Evolutionary conservation across 2,888 invertebrate species (phyloP).

Genomic region (Melinopterus prodromus): DNA sequence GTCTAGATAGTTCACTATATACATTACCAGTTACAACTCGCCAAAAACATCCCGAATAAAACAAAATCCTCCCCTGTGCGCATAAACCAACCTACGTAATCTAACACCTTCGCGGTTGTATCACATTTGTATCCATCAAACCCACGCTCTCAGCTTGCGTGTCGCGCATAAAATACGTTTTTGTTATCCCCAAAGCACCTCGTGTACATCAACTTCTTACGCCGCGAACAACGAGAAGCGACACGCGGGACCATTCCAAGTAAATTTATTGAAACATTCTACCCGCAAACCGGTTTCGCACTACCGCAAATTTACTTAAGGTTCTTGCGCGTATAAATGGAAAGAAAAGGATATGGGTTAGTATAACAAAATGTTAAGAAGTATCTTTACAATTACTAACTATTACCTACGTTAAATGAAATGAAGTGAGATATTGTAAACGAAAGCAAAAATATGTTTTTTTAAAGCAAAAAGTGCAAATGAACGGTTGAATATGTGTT

Average conservation of each 20-base stretch:
- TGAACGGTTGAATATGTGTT: no score
- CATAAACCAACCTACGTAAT: neutral
- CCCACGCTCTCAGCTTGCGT: neutral
- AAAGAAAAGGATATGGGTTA: no score
- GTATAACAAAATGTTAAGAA: no score
- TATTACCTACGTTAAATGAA: no score
- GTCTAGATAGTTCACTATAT: no score
- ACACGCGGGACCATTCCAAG: neutral
- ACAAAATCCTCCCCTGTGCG: neutral
- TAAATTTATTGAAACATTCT: conserved; percentile 4
- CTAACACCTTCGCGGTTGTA: neutral
- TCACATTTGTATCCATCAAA: neutral
- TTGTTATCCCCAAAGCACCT: neutral
- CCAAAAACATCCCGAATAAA: neutral
- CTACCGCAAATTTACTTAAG: no score
- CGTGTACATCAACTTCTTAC: neutral
- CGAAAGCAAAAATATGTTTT: no score
- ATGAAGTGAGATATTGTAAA: no score
- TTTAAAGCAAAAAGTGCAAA: no score
- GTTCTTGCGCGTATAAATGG: no score
- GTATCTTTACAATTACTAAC: no score
- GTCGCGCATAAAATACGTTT: neutral
- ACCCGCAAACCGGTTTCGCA: neutral
- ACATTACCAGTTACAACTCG: neutral
- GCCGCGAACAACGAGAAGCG: neutral